Percentiles rank a stretch among this genome's conserved stretches.
Conservation (phyloP, 2,113 vertebrate species). For the Indicator maculatus region DNA sequence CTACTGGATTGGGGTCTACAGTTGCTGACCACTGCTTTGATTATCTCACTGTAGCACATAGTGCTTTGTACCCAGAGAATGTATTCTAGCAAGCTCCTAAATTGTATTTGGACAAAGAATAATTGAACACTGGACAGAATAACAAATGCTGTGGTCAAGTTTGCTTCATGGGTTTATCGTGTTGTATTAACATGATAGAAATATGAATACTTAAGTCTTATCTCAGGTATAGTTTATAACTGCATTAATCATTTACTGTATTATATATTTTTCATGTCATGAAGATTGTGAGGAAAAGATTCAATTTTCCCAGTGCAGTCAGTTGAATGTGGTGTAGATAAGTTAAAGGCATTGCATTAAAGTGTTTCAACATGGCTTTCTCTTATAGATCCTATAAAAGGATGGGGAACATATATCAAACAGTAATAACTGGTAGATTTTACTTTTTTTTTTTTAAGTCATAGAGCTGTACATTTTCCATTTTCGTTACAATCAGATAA, state of each 20-base stretch:
- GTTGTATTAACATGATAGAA: conserved; percentile 95
- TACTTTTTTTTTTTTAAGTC: conserved; percentile 52
- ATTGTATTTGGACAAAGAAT: conserved; percentile 87
- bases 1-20: not conserved
- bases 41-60: conserved; percentile 79
- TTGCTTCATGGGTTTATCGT: conserved; percentile 89
- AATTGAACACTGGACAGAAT: conserved; percentile 83
- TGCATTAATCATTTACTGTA: conserved; percentile 94
- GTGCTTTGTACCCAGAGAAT: conserved; percentile 63
- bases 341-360: conserved; percentile 81
- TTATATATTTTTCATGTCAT: conserved; percentile 96
- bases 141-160: conserved; percentile 85
- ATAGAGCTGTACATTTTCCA: conserved; percentile 38
- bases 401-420: conserved; percentile 72
- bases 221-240: conserved; percentile 93
- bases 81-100: conserved; percentile 74
- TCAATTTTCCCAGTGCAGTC: conserved; percentile 85
- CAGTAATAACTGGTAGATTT: conserved; percentile 69
- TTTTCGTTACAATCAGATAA: conserved; percentile 75
- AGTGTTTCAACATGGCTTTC: conserved; percentile 72
- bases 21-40: conserved; percentile 71
- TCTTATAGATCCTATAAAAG: conserved; percentile 68
- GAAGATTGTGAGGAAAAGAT: conserved; percentile 85
- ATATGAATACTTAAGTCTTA: conserved; percentile 98
- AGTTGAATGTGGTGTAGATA: conserved; percentile 80